A percentile compares a stretch with the other conserved stretches of the same genome.
These are phyloP conservation scores for Oscheius myriophilus DNA, from an alignment of 2,888 invertebrate species.

Conservation along the genomic window DNA sequence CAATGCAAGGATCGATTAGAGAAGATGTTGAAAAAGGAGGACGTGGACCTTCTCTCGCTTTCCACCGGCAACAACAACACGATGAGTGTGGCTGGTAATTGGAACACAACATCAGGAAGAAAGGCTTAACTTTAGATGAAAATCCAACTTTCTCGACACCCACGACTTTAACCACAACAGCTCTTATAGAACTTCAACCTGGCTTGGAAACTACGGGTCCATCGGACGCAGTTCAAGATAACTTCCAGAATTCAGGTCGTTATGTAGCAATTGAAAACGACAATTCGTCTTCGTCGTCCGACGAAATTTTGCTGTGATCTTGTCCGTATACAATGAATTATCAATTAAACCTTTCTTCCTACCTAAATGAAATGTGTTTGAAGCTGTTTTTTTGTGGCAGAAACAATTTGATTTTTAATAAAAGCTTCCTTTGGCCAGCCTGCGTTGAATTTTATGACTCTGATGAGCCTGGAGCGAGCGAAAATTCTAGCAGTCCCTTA, in stretches of 20 bases:
- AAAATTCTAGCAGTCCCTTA: too few species aligned
- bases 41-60: constrained; percentile 18
- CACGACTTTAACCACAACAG: constrained; percentile 56
- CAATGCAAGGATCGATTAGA: constrained; percentile 53
- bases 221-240: background rate
- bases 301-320: constrained; percentile 51
- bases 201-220: constrained; percentile 45
- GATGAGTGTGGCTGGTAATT: constrained; percentile 22
- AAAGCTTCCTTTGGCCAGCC: too few species aligned
- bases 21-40: constrained; percentile 23
- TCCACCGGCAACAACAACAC: constrained; percentile 26
- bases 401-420: too few species aligned
- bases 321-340: background rate
- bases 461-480: too few species aligned
- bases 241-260: constrained; percentile 38
- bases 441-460: too few species aligned
- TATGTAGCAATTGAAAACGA: constrained; percentile 38
- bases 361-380: too few species aligned
- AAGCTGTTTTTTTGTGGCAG: too few species aligned
- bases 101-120: background rate
- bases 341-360: too few species aligned
- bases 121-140: constrained; percentile 37
- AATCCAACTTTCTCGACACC: constrained; percentile 50
- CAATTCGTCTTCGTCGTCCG: constrained; percentile 50
- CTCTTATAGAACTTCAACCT: constrained; percentile 58